Evolutionary conservation across 2,797 vertebrate genomes (phyloP).

Genomic region (Megalops cyprinoides): DNA sequence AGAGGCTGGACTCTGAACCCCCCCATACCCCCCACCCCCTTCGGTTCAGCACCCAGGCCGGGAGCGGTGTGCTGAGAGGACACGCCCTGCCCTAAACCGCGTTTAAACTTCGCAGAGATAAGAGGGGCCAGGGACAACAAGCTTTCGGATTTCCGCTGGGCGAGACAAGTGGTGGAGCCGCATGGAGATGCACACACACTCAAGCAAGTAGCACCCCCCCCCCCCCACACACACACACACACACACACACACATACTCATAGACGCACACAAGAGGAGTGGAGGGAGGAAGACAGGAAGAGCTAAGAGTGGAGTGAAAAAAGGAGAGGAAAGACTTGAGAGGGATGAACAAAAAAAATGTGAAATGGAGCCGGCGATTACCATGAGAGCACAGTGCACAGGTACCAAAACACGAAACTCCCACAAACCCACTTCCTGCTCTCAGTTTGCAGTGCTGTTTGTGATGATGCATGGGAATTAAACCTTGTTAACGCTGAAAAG

Average conservation of each 20-base stretch:
- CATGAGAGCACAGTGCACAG: neutral
- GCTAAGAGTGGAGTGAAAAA: neutral
- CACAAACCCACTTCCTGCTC: neutral
- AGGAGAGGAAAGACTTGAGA: neutral
- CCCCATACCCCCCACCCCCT: neutral
- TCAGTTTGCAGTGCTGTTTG: neutral
- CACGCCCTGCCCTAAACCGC: slow-evolving; percentile 14
- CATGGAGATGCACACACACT: neutral
- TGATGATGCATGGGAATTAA: slow-evolving; percentile 22
- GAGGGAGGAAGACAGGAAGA: neutral
- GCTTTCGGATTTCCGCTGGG: slow-evolving; percentile 27
- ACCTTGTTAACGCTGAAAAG: slow-evolving; percentile 21
- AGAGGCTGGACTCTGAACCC: neutral
- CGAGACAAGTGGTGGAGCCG: neutral
- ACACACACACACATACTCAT: neutral
- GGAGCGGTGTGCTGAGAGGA: neutral
- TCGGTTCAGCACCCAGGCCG: neutral
- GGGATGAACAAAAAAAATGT: neutral
- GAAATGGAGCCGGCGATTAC: no score
- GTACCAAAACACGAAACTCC: neutral
- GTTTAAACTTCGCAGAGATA: slow-evolving; percentile 15
- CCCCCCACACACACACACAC: neutral
- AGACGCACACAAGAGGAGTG: neutral
- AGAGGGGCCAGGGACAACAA: slow-evolving; percentile 9
- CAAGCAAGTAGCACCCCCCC: no score